Conservation (phyloP, 2,797 vertebrate species). For the Pipistrellus nathusii region DNA sequence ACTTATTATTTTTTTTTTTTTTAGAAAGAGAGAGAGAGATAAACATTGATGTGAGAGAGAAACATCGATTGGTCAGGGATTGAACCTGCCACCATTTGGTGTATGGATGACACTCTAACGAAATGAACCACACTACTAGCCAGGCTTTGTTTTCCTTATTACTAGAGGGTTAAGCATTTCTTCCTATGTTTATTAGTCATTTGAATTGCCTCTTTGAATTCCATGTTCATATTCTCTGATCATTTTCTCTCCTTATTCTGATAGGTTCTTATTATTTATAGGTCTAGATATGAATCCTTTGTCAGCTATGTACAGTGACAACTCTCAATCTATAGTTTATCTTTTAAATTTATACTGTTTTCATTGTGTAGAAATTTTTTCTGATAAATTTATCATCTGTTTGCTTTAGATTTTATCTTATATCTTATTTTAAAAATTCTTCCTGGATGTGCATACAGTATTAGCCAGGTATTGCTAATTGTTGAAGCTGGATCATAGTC, state of each 20-base stretch:
- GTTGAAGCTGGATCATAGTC: neutral
- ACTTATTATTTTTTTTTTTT: neutral
- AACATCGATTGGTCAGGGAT: neutral
- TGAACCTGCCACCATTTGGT: neutral
- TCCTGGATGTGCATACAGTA: neutral
- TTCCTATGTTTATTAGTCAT: neutral
- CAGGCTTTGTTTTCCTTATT: neutral
- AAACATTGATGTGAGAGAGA: neutral
- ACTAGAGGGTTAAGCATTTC: neutral
- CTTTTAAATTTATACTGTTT: constrained; percentile 34
- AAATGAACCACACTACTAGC: neutral
- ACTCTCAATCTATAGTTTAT: neutral
- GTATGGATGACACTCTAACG: neutral
- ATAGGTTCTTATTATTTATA: constrained; percentile 13
- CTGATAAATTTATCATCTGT: constrained; percentile 4
- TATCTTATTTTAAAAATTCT: constrained; percentile 29
- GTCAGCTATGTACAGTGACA: neutral
- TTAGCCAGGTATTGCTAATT: constrained; percentile 1
- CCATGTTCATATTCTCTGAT: constrained; percentile 9
- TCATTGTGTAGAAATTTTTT: constrained; percentile 26
- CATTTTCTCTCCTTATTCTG: constrained; percentile 31
- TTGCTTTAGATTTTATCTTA: neutral
- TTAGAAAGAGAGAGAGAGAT: too few species aligned
- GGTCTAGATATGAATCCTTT: constrained; percentile 5
- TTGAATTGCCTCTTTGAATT: constrained; percentile 12